A percentile compares a stretch with the other conserved stretches of the same genome.
phyloP scores from a whole-genome alignment of 2,888 invertebrate species.

The Lithophane semibrunnea region DNA sequence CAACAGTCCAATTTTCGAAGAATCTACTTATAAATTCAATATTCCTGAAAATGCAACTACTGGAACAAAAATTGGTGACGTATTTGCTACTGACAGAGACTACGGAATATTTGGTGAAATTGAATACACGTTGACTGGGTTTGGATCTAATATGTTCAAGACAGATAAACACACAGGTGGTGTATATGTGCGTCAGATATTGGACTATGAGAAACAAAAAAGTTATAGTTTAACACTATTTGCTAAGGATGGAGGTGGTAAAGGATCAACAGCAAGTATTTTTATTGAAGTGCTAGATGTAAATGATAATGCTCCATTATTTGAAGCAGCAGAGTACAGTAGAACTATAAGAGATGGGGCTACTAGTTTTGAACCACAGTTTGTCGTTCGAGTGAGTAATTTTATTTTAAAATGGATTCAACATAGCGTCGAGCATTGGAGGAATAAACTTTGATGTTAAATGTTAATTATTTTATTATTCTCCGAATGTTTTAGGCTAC shows the following conservation, averaged over 20 bases:
- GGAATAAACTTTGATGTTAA: neutral
- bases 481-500: constrained; percentile 88
- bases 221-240: constrained; percentile 95
- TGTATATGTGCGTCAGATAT: constrained; percentile 91
- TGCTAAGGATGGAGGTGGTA: constrained; percentile 95
- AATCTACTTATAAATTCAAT: constrained; percentile 91
- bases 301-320: constrained; percentile 94
- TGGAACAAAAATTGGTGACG: constrained; percentile 91
- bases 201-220: constrained; percentile 95
- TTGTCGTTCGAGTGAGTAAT: constrained; percentile 92
- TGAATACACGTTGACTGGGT: constrained; percentile 94
- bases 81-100: constrained; percentile 93
- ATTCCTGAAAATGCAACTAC: constrained; percentile 92
- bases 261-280: constrained; percentile 92
- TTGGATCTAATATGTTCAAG: constrained; percentile 94
- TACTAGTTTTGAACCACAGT: constrained; percentile 94
- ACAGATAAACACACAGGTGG: constrained; percentile 93
- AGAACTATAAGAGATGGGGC: constrained; percentile 95
- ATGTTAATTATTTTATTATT: neutral
- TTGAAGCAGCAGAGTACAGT: constrained; percentile 93
- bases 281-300: constrained; percentile 93
- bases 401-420: neutral
- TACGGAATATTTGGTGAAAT: constrained; percentile 93
- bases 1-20: constrained; percentile 93
- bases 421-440: too few species aligned